phyloP scores from a whole-genome alignment of 2,888 invertebrate species.

The Macrosoma leucophasiata region DNA sequence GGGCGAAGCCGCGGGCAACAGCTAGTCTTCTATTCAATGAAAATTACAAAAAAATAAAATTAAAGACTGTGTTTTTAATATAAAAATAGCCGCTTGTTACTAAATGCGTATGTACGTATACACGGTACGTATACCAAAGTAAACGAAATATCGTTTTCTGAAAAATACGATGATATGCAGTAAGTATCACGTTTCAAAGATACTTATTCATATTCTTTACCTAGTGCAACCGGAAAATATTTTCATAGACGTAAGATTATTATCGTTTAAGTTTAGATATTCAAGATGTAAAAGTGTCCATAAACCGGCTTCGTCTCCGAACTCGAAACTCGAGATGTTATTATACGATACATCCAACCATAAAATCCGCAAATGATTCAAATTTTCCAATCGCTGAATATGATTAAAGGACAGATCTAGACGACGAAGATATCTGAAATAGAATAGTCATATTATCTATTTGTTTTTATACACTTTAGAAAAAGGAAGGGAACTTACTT shows the following conservation, averaged over 20 bases:
- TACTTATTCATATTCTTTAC: too few species aligned
- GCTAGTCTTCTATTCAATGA: too few species aligned
- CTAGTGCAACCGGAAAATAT: conserved; percentile 66
- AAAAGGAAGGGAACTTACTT: conserved; percentile 42
- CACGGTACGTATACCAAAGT: too few species aligned
- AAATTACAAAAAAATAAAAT: too few species aligned
- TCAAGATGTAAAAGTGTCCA: conserved; percentile 70
- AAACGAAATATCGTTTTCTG: too few species aligned
- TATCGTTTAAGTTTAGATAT: conserved; percentile 70
- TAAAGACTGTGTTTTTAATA: too few species aligned
- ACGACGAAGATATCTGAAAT: conserved; percentile 70
- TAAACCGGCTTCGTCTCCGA: conserved; percentile 51
- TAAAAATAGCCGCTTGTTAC: too few species aligned
- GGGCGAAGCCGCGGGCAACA: too few species aligned
- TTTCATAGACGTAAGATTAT: conserved; percentile 68
- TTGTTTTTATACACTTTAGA: conserved; percentile 2
- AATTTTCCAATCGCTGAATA: conserved; percentile 72
- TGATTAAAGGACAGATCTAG: conserved; percentile 77
- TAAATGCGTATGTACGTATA: too few species aligned
- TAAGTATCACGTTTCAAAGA: too few species aligned
- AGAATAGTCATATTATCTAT: conserved; percentile 1
- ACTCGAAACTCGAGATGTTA: conserved; percentile 65
- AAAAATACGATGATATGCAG: too few species aligned
- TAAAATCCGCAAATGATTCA: conserved; percentile 68
- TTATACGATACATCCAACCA: conserved; percentile 76